Conservation (phyloP, 2,113 vertebrate genomes). For the Actenoides lindsayi region DNA sequence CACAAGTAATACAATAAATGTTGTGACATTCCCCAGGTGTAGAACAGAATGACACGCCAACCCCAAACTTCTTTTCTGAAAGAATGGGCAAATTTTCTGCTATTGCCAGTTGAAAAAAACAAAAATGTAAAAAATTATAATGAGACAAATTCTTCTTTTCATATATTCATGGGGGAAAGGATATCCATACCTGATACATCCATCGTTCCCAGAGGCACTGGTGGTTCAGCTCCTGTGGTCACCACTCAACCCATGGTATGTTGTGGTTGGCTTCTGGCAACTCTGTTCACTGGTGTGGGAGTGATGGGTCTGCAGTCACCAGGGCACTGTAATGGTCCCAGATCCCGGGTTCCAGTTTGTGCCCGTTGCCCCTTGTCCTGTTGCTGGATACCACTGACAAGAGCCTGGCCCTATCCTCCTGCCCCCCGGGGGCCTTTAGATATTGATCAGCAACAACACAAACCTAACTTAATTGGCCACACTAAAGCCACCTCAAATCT, state of each 20-base stretch:
- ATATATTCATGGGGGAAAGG: neutral
- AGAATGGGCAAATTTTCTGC: neutral
- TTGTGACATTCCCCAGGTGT: neutral
- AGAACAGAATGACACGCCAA: neutral
- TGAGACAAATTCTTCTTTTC: neutral
- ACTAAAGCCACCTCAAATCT: neutral
- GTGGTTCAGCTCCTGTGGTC: neutral
- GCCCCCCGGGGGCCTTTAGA: neutral
- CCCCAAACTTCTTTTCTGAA: neutral
- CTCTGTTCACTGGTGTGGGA: neutral
- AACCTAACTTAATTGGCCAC: neutral
- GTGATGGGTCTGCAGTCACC: accelerated
- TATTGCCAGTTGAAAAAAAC: neutral
- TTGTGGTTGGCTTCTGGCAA: neutral
- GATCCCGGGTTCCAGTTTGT: no score
- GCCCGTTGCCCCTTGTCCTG: no score
- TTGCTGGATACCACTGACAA: no score
- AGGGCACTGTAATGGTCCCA: no score
- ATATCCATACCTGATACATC: neutral
- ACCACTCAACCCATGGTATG: neutral
- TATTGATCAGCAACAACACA: neutral
- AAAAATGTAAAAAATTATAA: neutral
- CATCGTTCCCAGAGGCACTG: neutral
- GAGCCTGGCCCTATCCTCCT: neutral
- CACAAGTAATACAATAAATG: neutral